Evolutionary conservation across 2,888 invertebrate species (phyloP).

Genomic region (Rhagonycha fulva): DNA sequence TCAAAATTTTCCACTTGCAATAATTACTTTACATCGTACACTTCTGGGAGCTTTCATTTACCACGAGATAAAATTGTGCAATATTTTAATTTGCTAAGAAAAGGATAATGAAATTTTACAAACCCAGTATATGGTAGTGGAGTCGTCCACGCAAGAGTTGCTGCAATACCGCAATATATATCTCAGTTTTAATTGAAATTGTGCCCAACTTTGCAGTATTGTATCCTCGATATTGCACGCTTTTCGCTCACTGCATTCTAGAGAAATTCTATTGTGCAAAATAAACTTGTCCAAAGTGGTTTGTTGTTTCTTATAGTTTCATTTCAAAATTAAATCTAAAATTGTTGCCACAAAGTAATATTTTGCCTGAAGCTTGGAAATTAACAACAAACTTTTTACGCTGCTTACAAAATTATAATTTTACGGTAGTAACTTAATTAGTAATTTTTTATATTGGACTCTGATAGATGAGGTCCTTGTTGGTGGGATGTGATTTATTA

Average conservation of each 20-base stretch:
- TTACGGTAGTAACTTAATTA: neutral
- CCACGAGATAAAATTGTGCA: neutral
- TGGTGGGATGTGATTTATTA: neutral
- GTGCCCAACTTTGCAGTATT: conserved; percentile 37
- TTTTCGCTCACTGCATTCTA: conserved; percentile 24
- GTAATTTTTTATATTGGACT: neutral
- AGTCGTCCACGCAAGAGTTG: conserved; percentile 30
- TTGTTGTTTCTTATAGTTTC: neutral
- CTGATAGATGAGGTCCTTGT: neutral
- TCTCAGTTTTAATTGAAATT: conserved; percentile 41
- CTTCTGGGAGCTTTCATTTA: neutral
- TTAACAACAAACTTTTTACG: neutral
- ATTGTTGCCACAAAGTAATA: neutral
- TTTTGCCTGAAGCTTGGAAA: neutral
- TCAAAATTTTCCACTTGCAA: neutral
- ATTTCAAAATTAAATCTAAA: neutral
- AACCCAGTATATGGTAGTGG: neutral
- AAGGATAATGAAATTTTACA: neutral
- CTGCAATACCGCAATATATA: conserved; percentile 38
- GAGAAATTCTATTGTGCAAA: conserved; percentile 13
- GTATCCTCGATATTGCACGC: conserved; percentile 34
- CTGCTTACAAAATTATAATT: neutral
- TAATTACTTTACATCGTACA: neutral
- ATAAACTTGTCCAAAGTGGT: conserved; percentile 19
- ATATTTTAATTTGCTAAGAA: conserved; percentile 3